A percentile compares a stretch with the other conserved stretches of the same genome.
Evolutionary conservation across 1,140 invertebrate genomes (phyloP).

Genomic region (Drosophila ficusphila): DNA sequence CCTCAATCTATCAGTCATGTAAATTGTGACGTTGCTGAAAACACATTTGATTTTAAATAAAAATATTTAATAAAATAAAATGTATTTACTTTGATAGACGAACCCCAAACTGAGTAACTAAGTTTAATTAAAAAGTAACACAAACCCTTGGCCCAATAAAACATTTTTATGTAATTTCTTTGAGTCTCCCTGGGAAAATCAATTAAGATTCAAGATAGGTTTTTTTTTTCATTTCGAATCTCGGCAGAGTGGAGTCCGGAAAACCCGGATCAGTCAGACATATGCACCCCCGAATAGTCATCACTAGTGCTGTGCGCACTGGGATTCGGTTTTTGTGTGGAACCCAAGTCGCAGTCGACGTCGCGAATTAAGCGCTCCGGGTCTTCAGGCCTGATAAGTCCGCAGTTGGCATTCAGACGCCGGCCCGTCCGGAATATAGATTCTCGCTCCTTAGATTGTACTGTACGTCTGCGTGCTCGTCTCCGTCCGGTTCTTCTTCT

Average conservation of each 20-base stretch:
- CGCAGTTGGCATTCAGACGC: conserved; percentile 40
- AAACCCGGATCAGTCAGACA: background rate
- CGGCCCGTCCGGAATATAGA: conserved; percentile 37
- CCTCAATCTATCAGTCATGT: no score
- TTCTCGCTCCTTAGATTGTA: background rate
- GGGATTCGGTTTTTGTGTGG: conserved; percentile 61
- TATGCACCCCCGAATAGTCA: conserved; percentile 24
- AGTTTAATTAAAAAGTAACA: no score
- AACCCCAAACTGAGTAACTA: no score
- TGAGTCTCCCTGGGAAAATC: no score
- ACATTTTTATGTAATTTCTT: no score
- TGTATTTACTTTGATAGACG: no score
- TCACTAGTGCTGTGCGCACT: conserved; percentile 44
- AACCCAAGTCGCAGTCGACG: conserved; percentile 50
- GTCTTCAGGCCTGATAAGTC: conserved; percentile 74
- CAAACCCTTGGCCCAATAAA: no score
- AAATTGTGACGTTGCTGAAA: no score
- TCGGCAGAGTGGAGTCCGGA: background rate
- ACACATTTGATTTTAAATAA: no score
- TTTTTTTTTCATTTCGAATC: no score
- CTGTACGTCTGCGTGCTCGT: conserved; percentile 8
- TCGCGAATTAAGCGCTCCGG: conserved; percentile 58
- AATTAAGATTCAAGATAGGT: no score
- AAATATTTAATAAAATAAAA: background rate
- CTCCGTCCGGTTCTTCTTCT: conserved; percentile 55